Base-by-base conservation (phyloP, 2,888 invertebrate genomes). In the Ceraclea dissimilis region DNA sequence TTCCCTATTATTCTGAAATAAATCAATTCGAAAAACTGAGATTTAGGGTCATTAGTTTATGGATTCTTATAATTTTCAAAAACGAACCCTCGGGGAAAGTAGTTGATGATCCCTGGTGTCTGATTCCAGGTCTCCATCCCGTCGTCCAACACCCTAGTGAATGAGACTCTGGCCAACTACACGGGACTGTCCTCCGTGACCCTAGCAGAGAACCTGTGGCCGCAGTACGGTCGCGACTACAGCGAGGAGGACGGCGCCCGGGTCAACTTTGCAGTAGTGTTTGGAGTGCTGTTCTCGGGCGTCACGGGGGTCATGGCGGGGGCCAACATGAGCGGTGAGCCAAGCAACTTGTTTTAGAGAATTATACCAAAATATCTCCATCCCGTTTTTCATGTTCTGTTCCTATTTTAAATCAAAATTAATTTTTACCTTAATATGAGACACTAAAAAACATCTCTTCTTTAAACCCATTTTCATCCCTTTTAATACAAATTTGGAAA, bases 231-330 rank as follows among this genome's bases (percentile, higher is more conserved):
- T 0, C 68, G 74, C 0, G 89, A 89, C 75, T 98, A 98, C 69
- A 89, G 90, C 1, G 39, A 39, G 13, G 84, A 84, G 0, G 72
- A 78, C 31, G 74, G 75, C 1, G 75, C 79, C 60, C 65, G 76
- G 64, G 90, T 91, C 53, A 87, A 88, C 68, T 99, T 98, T 72
- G 90, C 96, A 0, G 85, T 90, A 0, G 96, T 98, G 13, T 99
- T 99, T 71, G 97, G 98, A 46, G 97, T 99, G 10, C 76, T 99
- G 26, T 99, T 99, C 73, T 93, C 94, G 19, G 98, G 98, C 16
- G 96, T 99, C 2, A 99, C 99, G 0, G 99, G 99, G 1, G 96
- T 99, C 62, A 97, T 99, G 94, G 98, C 98, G 44, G 99, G 99
- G 0, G 99, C 99, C 26, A 99, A 99, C 71, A 97, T 99, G 97